A percentile compares a stretch with the other conserved stretches of the same genome.
phyloP scores from a whole-genome alignment of 2,113 vertebrate species.

The Dasyornis broadbenti region DNA sequence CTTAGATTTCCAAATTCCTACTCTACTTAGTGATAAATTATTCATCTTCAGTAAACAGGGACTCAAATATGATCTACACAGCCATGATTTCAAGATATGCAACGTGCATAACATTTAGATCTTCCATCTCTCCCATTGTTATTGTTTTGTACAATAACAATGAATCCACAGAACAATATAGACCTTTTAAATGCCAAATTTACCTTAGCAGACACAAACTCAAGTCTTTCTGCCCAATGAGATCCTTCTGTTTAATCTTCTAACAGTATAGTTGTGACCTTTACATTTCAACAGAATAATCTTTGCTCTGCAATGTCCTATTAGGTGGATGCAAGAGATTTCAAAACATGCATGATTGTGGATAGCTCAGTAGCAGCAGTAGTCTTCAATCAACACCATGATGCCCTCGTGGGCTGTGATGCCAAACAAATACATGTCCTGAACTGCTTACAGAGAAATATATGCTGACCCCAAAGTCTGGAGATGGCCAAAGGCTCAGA shows the following conservation, averaged over 20 bases:
- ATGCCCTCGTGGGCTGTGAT: not conserved
- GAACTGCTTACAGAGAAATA: not conserved
- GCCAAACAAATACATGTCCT: not conserved
- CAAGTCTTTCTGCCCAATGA: not conserved
- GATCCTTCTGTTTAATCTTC: not conserved
- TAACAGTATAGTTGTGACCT: not conserved
- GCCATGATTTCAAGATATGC: not conserved
- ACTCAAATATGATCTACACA: not conserved
- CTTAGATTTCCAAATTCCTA: slow-evolving; percentile 18
- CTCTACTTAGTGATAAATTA: not conserved
- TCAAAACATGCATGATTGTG: not conserved
- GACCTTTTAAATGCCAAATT: not conserved
- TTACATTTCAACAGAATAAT: not conserved
- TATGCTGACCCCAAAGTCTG: not conserved
- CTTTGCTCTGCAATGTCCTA: not conserved
- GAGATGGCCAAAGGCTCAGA: not conserved
- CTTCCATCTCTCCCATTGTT: not conserved
- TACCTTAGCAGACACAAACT: not conserved
- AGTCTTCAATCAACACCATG: not conserved
- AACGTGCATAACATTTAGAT: not conserved
- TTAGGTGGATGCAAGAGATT: not conserved
- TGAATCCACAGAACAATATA: not conserved
- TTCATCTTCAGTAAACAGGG: not conserved
- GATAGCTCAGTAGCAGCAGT: not conserved
- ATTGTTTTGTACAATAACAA: not conserved